phyloP scores from a whole-genome alignment of 1,140 invertebrate species.

The Kradibia gibbosae region DNA sequence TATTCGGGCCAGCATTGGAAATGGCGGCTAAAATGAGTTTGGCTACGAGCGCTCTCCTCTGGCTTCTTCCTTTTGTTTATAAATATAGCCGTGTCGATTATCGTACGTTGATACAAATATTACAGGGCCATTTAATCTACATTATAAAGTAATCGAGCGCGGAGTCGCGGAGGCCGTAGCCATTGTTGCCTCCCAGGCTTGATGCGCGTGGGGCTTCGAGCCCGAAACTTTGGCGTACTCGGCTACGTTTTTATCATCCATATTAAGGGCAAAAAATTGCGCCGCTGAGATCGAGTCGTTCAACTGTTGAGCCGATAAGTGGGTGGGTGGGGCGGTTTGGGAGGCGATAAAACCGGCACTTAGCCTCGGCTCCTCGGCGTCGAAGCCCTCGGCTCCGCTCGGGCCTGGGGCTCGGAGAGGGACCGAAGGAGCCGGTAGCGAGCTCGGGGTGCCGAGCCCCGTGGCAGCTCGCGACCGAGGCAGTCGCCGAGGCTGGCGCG shows the following conservation, averaged over 20 bases:
- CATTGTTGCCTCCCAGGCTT: not conserved
- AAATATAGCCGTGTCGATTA: not conserved
- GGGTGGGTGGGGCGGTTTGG: not conserved
- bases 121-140: not conserved
- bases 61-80: not conserved
- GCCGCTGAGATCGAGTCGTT: not conserved
- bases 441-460: no score
- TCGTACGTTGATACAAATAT: not conserved
- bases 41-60: no score
- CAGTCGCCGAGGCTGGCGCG: no score
- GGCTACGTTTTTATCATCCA: not conserved
- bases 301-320: not conserved
- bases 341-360: not conserved
- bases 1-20: no score
- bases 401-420: no score
- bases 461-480: no score
- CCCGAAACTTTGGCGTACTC: not conserved
- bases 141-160: constrained; percentile 11
- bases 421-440: not conserved
- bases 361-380: no score
- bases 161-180: not conserved
- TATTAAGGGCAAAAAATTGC: not conserved
- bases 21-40: no score
- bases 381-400: no score
- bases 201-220: not conserved